Evolutionary conservation across 2,888 invertebrate genomes (phyloP).

Genomic region (Nasonovia ribisnigri): DNA sequence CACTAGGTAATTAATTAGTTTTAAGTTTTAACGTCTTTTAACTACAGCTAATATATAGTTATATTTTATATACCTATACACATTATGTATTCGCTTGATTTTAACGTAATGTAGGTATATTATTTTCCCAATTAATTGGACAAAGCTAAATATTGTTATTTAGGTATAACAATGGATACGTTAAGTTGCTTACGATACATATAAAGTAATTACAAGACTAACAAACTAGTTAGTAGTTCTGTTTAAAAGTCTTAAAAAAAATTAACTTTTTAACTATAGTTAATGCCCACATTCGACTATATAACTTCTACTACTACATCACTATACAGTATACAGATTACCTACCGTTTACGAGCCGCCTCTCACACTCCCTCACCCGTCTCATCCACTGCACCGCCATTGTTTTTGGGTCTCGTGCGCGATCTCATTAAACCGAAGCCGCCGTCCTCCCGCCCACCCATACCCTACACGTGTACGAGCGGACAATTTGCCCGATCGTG

Average conservation of each 20-base stretch:
- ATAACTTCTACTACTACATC: not conserved
- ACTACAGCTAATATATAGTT: not conserved
- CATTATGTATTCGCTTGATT: not conserved
- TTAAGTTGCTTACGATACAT: no score
- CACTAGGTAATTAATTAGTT: not conserved
- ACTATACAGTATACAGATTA: not conserved
- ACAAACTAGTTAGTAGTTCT: not conserved
- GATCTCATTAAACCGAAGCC: not conserved
- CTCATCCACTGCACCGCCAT: slow-evolving; percentile 1
- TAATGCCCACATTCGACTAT: not conserved
- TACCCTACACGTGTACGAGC: not conserved
- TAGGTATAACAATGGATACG: not conserved
- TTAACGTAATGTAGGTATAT: not conserved
- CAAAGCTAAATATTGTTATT: not conserved
- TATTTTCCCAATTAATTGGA: not conserved
- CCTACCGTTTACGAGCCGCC: not conserved
- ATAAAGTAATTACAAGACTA: not conserved
- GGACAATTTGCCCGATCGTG: not conserved
- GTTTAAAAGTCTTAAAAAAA: not conserved
- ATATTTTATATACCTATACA: no score
- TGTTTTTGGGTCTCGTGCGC: not conserved
- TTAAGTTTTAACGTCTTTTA: not conserved
- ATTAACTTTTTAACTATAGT: not conserved
- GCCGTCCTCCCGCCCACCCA: not conserved
- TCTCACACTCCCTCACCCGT: not conserved